phyloP scores from a whole-genome alignment of 2,113 vertebrate species.

The Eidolon helvum region DNA sequence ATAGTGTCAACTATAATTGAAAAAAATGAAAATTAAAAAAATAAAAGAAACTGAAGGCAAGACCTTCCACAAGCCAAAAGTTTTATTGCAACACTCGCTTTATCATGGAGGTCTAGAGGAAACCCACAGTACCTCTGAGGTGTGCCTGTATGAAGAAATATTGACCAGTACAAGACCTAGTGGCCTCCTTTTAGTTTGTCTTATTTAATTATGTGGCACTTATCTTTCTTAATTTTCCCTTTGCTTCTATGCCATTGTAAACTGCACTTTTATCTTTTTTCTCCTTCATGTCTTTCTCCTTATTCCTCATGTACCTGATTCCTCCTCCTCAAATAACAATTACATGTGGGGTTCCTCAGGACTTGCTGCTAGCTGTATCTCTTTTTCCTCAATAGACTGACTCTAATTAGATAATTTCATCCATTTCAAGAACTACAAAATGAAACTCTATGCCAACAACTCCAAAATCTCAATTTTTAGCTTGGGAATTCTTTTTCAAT shows the following conservation, averaged over 20 bases:
- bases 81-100: neutral
- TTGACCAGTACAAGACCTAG: fast-evolving
- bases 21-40: no score
- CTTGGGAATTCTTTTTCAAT: neutral
- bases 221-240: neutral
- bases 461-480: neutral
- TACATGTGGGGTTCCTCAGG: neutral
- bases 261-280: neutral
- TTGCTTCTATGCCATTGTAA: neutral
- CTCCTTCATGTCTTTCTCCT: neutral
- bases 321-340: neutral
- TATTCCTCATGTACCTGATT: neutral
- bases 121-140: neutral
- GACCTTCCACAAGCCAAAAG: neutral
- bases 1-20: no score
- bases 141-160: no score
- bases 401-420: neutral
- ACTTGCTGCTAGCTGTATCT: neutral
- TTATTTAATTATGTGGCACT: neutral
- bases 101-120: no score
- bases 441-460: neutral
- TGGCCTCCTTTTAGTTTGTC: neutral
- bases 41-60: neutral
- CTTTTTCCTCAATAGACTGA: neutral
- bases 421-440: neutral